Base-by-base conservation (phyloP, 2,113 vertebrate species). In the Eulemur macaco region DNA sequence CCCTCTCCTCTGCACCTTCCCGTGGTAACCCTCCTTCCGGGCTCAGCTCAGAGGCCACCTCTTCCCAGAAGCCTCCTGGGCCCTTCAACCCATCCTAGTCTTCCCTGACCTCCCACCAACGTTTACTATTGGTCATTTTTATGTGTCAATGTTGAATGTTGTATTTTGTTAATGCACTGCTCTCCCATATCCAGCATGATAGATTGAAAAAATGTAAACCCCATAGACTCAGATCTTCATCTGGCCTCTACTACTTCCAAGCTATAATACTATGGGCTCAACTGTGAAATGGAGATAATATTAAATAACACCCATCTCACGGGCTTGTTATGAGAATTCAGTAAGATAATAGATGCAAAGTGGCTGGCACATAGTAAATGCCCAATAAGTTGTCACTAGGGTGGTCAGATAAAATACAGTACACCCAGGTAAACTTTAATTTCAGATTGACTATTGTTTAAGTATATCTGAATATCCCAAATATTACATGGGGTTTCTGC, bases 211-310 rank as follows among this genome's bases (percentile, higher is more conserved):
- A 94, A 50, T 8, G 7, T 42, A 71, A 58, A n/a, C 52, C n/a
- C 42, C 0, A 1, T 12, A 29, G 14, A 34, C 12, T 18, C 12
- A 12, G 45, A 13, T 18, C 18, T 5, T 47, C 37, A 1, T n/a
- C 34, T 58, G 52, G 10, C 37, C 45, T 89, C 52, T 39, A 23
- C 74, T 34, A 0, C 29, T 50, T 60, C 50, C 50, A 25, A 84
- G 27, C 84, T 78, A 42, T 56, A 83, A 64, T 45, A 85, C 71
- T 8, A 37, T 42, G 14, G 11, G 58, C 71, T 54, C 50, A 18
- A 15, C 27, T 15, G 42, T 21, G 66, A 39, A 86, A 37, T 23
- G 27, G 11, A 71, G 3, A 47, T 18, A 31, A 21, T 54, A 54
- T 18, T 54, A 54, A 54, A 18, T 39, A 63, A 50, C 52, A 34